phyloP scores from a whole-genome alignment of 1,140 invertebrate genomes.

The Drosophila triauraria region DNA sequence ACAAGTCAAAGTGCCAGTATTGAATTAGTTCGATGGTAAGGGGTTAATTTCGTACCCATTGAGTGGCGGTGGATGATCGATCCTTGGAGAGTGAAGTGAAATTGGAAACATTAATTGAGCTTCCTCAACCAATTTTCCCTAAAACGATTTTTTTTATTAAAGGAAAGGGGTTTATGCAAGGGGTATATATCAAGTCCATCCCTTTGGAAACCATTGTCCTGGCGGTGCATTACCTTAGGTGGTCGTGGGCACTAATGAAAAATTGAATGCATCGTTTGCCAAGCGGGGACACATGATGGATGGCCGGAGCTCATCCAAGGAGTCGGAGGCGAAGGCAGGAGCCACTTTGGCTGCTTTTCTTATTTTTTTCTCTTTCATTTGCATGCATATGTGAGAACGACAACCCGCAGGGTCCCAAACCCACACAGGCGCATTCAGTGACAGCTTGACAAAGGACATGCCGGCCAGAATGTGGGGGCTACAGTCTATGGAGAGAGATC shows the following conservation, averaged over 20 bases:
- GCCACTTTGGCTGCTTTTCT: conserved; percentile 38
- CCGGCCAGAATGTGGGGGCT: not conserved
- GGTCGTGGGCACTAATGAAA: conserved; percentile 39
- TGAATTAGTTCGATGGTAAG: conserved; percentile 28
- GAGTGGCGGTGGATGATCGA: not conserved
- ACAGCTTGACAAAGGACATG: conserved; percentile 60
- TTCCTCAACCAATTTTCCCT: too few relatives aligned
- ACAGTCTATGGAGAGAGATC: not conserved
- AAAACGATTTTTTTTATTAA: too few relatives aligned
- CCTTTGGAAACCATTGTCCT: not conserved
- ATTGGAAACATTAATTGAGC: not conserved
- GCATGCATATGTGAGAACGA: conserved; percentile 50
- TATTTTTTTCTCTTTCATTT: conserved; percentile 53
- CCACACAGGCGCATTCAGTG: conserved; percentile 14
- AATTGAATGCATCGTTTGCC: conserved; percentile 63
- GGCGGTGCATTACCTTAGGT: conserved; percentile 23
- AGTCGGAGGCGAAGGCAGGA: conserved; percentile 22
- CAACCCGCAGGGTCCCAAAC: conserved; percentile 46
- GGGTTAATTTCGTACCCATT: conserved; percentile 11
- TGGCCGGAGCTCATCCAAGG: conserved; percentile 22
- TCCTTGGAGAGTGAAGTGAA: not conserved
- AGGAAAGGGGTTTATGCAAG: too few relatives aligned
- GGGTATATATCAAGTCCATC: not conserved
- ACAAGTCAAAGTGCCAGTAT: conserved; percentile 23
- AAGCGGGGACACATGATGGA: conserved; percentile 40